A percentile compares a stretch with the other conserved stretches of the same genome.
Conservation (phyloP, 2,797 vertebrate species). For the Tokudaia muenninki region DNA sequence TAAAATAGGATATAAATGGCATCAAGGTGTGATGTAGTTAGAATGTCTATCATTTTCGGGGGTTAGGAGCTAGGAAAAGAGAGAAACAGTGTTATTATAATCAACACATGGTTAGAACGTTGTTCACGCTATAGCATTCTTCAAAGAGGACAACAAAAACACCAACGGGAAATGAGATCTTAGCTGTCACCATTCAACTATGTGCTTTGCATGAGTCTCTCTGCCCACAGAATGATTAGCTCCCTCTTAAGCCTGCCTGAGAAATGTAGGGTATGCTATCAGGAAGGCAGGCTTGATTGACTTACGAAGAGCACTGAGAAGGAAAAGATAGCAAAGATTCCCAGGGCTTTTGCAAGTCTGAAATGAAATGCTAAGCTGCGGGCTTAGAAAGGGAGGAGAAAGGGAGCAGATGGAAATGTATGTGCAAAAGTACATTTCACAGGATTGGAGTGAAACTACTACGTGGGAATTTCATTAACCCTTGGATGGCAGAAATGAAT, state of each 20-base stretch:
- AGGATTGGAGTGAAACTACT: conserved; percentile 55
- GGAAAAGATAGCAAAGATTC: conserved; percentile 62
- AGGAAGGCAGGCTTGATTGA: conserved; percentile 57
- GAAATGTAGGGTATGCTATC: conserved; percentile 7
- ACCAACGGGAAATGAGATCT: background rate
- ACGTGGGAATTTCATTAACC: conserved; percentile 47
- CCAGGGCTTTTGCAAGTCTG: conserved; percentile 56
- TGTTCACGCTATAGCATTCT: background rate
- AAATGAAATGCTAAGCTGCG: conserved; percentile 77
- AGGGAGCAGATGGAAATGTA: conserved; percentile 9
- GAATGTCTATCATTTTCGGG: background rate
- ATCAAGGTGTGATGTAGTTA: background rate
- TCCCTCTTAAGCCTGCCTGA: background rate
- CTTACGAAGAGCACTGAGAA: conserved; percentile 60
- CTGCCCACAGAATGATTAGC: background rate
- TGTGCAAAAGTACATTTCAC: conserved; percentile 48
- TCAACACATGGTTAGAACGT: background rate
- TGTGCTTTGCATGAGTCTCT: background rate
- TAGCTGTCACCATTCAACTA: conserved; percentile 10
- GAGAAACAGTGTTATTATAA: background rate
- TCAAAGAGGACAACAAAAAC: background rate
- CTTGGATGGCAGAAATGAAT: background rate
- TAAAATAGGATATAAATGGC: conserved; percentile 46
- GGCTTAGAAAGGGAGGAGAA: conserved; percentile 50
- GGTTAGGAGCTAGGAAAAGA: background rate